phyloP scores from a whole-genome alignment of 2,797 vertebrate species.

The Antennarius maculatus region DNA sequence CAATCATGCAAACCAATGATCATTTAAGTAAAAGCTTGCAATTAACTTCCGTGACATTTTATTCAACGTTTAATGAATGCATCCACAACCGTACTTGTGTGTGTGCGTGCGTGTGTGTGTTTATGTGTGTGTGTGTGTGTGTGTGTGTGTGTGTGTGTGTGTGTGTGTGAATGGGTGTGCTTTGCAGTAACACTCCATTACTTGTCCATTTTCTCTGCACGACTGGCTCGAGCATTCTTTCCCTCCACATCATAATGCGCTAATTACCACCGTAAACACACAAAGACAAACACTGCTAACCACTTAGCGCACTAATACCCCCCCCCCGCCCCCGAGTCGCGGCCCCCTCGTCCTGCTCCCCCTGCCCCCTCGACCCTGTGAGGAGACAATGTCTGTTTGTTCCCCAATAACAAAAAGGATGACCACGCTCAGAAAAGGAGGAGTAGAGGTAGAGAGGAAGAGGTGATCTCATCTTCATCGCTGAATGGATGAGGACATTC shows the following conservation, averaged over 20 bases:
- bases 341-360: constrained; percentile 9
- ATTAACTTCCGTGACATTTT: constrained; percentile 46
- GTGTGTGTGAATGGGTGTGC: constrained; percentile 57
- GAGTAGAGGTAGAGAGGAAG: constrained; percentile 12
- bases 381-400: constrained; percentile 63
- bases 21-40: constrained; percentile 46
- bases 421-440: constrained; percentile 11
- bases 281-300: constrained; percentile 69
- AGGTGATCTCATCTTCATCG: constrained; percentile 54
- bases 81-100: not conserved
- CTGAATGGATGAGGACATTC: constrained; percentile 48
- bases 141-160: constrained; percentile 38
- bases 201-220: constrained; percentile 67
- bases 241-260: constrained; percentile 69
- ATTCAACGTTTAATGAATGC: constrained; percentile 39
- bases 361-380: constrained; percentile 24
- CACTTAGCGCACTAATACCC: constrained; percentile 56
- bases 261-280: constrained; percentile 75
- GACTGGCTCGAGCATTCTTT: constrained; percentile 65
- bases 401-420: constrained; percentile 42
- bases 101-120: constrained; percentile 4
- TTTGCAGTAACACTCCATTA: constrained; percentile 70
- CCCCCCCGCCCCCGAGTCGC: constrained; percentile 16
- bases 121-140: constrained; percentile 34
- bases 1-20: constrained; percentile 46